Base-by-base conservation (phyloP, 2,888 invertebrate species). In the Antheraea yamamai region DNA sequence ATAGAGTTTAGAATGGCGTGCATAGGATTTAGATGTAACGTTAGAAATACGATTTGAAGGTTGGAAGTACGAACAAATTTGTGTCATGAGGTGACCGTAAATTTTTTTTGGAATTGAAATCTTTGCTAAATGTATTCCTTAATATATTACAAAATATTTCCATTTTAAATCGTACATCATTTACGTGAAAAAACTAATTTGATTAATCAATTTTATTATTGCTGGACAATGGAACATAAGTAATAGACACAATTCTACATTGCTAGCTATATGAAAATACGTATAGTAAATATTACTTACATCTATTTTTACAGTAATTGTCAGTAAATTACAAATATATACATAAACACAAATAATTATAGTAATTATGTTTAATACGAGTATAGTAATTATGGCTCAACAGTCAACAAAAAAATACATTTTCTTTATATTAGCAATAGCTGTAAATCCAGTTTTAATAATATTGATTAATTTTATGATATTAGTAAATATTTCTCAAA, bases 41-140 rank as follows among this genome's bases (percentile, higher is more conserved):
- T 70, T 70, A 70, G 10, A 70, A 70, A 16, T 39, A 20, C 39
- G 39, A 10, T n/a, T 68, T 47, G 47, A 47, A 12, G 47, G 47
- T 47, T 47, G 12, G 39, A 39, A 70, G 39, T 70, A n/a, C 39
- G 39, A 70, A 70, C n/a, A 39, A 39, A 70, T 70, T 39, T 39
- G 10, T 70, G 70, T 70, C 70, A 70, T 39, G 70, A 16, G 64
- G 30, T 66, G 64, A 70, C 39, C 70, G n/a, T 70, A 70, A 70
- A 39, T 70, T 70, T 39, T 66, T 66, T 68, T 30, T 30, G 66
- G 66, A 20, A 68, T 39, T 68, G 39, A 68, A 68, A 35, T 39
- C 18, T 39, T 14, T 68, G 39, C 16, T 8, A 20, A 35, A 20
- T 39, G 35, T 30, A 16, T 68, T 30, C 1, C n/a, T 61, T 61